These are phyloP conservation scores for Sebastes dallii DNA, from an alignment of 2,797 vertebrate species.

Conservation along the genomic window DNA sequence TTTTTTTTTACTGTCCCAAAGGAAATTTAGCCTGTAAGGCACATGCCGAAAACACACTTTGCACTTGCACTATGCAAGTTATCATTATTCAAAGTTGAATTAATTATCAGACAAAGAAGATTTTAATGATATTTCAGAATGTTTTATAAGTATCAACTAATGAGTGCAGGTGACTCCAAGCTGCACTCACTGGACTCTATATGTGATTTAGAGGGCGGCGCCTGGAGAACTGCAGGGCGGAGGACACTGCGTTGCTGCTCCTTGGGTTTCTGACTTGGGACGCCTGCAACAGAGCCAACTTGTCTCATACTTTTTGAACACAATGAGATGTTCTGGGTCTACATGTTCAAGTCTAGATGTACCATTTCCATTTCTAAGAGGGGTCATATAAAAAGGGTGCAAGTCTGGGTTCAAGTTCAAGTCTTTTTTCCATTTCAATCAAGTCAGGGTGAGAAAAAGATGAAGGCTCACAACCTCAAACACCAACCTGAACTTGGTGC, in stretches of 20 bases:
- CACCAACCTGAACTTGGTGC: constrained; percentile 94
- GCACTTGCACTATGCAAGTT: background rate
- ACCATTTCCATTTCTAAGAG: constrained; percentile 14
- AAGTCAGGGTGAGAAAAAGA: constrained; percentile 2
- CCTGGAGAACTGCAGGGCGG: constrained; percentile 95
- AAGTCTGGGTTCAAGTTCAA: background rate
- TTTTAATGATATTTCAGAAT: background rate
- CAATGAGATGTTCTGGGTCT: background rate
- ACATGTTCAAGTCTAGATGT: background rate
- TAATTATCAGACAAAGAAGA: background rate
- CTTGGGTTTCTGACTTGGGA: constrained; percentile 98
- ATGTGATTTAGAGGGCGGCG: constrained; percentile 91
- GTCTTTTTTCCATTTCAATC: background rate
- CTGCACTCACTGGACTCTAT: constrained; percentile 87
- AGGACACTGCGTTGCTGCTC: constrained; percentile 97
- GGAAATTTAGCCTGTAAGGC: background rate
- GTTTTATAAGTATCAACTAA: background rate
- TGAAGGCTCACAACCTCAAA: background rate
- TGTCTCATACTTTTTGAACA: constrained; percentile 31
- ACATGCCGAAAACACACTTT: background rate
- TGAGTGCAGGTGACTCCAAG: background rate
- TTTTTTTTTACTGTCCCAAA: background rate
- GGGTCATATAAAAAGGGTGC: background rate
- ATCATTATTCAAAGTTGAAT: background rate
- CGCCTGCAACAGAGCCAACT: constrained; percentile 83